Evolutionary conservation across 2,113 vertebrate genomes (phyloP).

Genomic region (Pelmatolapia mariae): DNA sequence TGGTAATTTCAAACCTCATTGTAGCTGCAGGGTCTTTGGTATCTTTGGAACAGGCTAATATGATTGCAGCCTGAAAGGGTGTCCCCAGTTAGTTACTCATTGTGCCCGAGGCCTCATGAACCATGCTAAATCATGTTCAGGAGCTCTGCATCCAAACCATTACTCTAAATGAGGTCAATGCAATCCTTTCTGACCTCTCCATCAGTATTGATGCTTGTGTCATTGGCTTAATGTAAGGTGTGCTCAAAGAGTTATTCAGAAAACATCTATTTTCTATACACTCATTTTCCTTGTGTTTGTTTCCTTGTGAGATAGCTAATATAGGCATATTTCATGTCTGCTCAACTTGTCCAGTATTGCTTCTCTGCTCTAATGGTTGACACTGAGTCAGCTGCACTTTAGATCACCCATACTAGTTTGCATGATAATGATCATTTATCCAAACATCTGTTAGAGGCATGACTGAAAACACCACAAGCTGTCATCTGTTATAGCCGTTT

Average conservation of each 20-base stretch:
- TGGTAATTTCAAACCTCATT: background rate
- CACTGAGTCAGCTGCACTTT: background rate
- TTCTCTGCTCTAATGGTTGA: background rate
- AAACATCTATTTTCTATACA: background rate
- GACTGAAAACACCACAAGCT: background rate
- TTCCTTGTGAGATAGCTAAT: background rate
- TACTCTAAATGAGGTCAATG: slow-evolving; percentile 18
- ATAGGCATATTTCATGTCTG: background rate
- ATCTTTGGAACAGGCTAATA: background rate
- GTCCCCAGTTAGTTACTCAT: background rate
- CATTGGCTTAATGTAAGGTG: background rate
- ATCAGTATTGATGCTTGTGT: background rate
- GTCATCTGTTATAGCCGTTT: background rate
- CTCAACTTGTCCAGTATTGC: background rate
- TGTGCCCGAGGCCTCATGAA: background rate
- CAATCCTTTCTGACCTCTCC: slow-evolving; percentile 2
- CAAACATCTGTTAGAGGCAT: background rate
- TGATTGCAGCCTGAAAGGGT: background rate
- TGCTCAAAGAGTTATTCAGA: background rate
- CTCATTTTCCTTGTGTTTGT: background rate
- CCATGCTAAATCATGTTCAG: background rate
- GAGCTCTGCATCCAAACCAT: background rate
- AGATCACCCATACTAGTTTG: background rate
- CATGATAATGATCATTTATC: background rate
- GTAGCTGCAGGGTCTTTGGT: background rate